Evolutionary conservation across 2,113 vertebrate species (phyloP), one percentile per base, ranked within the genome.

Genomic region (Brienomyrus brachyistius): DNA sequence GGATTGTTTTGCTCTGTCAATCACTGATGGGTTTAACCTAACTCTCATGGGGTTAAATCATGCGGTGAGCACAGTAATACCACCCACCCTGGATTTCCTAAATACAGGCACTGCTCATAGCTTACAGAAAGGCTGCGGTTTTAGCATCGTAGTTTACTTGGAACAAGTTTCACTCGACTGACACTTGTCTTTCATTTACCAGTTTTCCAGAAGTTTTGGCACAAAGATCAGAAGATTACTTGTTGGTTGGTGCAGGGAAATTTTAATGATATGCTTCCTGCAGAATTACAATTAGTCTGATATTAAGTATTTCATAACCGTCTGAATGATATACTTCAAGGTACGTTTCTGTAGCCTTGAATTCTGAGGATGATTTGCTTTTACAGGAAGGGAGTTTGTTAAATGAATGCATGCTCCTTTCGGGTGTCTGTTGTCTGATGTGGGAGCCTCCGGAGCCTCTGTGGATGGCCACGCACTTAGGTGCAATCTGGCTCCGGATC

Each of bases 21-120:
- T 84, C 82, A 84, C 82, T 84, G 82, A 23, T 21, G 35, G 21
- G 45, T 84, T 84, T 84, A 84, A 84, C 82, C 21, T 47, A 84
- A 10, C 43, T 84, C 43, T 48, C 82, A n/a, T 84, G 45, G 43
- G 82, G 82, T 84, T 84, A 84, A 48, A 82, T 21, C 77, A 82
- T 17, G 43, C 17, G 19, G 15, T 40, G 77, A 82, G 13, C 77
- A 8, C 77, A 5, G 27, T 40, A 43, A 82, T 17, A 21, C 66
- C 66, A 27, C 15, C 31, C 15, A 27, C 7, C 74, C 35, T 80
- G 74, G 74, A 48, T 84, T 48, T 48, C 82, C 82, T 48, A 45
- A 82, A 82, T 45, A 19, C 77, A 82, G 43, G 43, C 11, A 10
- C 40, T 82, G 15, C 15, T 40, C 43, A 4, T 23, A 15, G 15